phyloP scores from a whole-genome alignment of 2,888 invertebrate species.

The Choristoneura rosaceana region DNA sequence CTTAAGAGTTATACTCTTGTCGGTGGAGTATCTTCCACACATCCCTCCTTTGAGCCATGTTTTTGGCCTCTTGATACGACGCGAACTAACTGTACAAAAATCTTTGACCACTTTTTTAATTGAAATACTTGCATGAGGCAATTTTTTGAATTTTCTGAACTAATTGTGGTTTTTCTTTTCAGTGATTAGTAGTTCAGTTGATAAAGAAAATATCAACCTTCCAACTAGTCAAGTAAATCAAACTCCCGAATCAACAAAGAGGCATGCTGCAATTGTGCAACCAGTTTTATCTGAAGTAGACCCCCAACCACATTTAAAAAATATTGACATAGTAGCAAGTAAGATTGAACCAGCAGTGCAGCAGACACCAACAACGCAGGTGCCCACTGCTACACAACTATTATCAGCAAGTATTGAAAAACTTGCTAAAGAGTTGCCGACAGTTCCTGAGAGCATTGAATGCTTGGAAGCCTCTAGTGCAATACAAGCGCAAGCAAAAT shows the following conservation, averaged over 20 bases:
- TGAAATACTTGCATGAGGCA: neutral
- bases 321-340: constrained; percentile 54
- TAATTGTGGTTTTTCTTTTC: constrained; percentile 54
- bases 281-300: constrained; percentile 56
- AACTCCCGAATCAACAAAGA: constrained; percentile 43
- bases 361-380: constrained; percentile 52
- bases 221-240: constrained; percentile 72
- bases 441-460: constrained; percentile 53
- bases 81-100: too few species aligned
- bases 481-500: constrained; percentile 78
- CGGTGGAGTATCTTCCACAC: too few species aligned
- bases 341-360: constrained; percentile 56
- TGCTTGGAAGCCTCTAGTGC: constrained; percentile 67
- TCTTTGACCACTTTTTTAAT: neutral
- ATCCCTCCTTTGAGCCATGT: too few species aligned
- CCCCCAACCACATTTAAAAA: constrained; percentile 51
- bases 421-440: constrained; percentile 66
- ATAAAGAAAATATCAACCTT: constrained; percentile 72
- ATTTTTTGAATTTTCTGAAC: neutral
- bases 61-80: too few species aligned
- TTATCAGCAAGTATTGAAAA: constrained; percentile 79
- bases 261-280: constrained; percentile 61
- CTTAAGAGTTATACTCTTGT: too few species aligned
- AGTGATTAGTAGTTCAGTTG: constrained; percentile 79
- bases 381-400: constrained; percentile 72